Percentiles rank a stretch among this genome's conserved stretches.
These are phyloP conservation scores for Speoplatyrhinus poulsoni DNA, from an alignment of 2,113 vertebrate genomes.

Conservation along the genomic window DNA sequence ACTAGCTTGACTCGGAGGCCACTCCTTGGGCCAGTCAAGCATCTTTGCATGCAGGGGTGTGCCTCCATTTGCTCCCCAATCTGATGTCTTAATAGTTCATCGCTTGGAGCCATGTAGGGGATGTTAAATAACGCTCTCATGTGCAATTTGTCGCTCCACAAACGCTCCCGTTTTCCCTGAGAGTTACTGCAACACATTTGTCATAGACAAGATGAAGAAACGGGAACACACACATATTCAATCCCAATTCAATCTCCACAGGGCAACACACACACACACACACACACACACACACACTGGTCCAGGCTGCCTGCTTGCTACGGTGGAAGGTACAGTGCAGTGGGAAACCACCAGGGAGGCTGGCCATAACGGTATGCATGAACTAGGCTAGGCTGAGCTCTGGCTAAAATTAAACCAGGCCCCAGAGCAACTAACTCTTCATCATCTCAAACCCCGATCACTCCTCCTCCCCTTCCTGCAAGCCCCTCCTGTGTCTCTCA, in stretches of 20 bases:
- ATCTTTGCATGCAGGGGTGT: slow-evolving; percentile 55
- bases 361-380: slow-evolving; percentile 40
- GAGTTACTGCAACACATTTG: slow-evolving; percentile 75
- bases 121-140: slow-evolving; percentile 74
- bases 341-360: slow-evolving; percentile 18
- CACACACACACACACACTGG: slow-evolving; percentile 50
- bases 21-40: slow-evolving; percentile 28
- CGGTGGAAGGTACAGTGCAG: slow-evolving; percentile 39
- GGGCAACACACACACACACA: slow-evolving; percentile 63
- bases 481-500: slow-evolving; percentile 42
- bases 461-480: slow-evolving; percentile 13
- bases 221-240: slow-evolving; percentile 57
- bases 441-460: slow-evolving; percentile 50
- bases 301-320: slow-evolving; percentile 30
- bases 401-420: slow-evolving; percentile 43
- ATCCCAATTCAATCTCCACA: slow-evolving; percentile 72
- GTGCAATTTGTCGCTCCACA: slow-evolving; percentile 74
- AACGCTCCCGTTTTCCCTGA: slow-evolving; percentile 73
- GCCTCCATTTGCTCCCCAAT: slow-evolving; percentile 52
- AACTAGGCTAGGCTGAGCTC: slow-evolving; percentile 24
- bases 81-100: slow-evolving; percentile 72
- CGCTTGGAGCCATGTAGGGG: slow-evolving; percentile 66
- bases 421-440: slow-evolving; percentile 38
- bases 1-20: slow-evolving; percentile 6
- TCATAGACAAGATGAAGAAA: slow-evolving; percentile 65